phyloP scores from a whole-genome alignment of 2,113 vertebrate genomes.

The Urocynchramus pylzowi region DNA sequence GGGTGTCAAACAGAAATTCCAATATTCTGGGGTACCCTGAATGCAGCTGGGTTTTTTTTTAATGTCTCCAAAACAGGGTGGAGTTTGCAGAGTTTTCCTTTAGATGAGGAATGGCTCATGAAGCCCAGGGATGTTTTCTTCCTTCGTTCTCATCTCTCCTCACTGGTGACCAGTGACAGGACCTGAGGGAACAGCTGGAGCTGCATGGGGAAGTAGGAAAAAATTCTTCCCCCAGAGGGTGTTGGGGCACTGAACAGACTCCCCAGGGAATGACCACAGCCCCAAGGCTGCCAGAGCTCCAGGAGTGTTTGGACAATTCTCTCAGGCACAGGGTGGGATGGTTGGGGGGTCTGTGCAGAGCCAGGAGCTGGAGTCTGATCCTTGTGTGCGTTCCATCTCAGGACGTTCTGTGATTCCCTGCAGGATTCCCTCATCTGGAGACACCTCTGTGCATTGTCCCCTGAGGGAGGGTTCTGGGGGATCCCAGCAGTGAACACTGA shows the following conservation, averaged over 20 bases:
- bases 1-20: background rate
- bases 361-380: background rate
- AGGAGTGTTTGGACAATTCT: rapidly evolving
- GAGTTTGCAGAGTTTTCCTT: background rate
- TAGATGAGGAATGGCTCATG: background rate
- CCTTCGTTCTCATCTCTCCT: background rate
- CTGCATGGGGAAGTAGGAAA: background rate
- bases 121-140: background rate
- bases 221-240: background rate
- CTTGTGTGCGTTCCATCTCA: background rate
- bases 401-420: background rate
- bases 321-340: too few species aligned
- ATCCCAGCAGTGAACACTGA: background rate
- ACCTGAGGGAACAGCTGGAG: background rate
- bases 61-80: rapidly evolving
- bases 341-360: background rate
- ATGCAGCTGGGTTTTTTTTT: background rate
- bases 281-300: background rate
- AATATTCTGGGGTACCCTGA: background rate
- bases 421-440: background rate
- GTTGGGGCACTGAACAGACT: rapidly evolving
- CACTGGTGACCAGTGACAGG: background rate
- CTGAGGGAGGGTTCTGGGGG: rapidly evolving
- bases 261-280: background rate
- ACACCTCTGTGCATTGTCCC: rapidly evolving